phyloP scores from a whole-genome alignment of 2,113 vertebrate species.

The Oncorhynchus clarkii region DNA sequence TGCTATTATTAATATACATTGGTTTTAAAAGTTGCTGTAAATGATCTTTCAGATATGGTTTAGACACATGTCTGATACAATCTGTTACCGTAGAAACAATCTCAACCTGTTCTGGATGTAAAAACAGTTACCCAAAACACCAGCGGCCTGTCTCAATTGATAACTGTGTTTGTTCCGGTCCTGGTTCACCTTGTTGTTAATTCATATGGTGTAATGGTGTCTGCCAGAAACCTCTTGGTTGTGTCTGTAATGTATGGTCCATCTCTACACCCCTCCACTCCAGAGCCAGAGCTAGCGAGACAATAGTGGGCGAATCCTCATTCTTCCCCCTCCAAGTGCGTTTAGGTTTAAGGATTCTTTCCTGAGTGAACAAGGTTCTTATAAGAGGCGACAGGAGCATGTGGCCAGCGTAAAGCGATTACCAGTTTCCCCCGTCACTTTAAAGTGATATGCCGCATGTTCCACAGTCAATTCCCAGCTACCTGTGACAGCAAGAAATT shows the following conservation, averaged over 20 bases:
- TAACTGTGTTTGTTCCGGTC: too few relatives aligned
- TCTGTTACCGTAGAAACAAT: not conserved
- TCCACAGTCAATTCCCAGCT: constrained; percentile 61
- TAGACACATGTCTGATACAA: not conserved
- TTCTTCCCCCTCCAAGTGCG: constrained; percentile 41
- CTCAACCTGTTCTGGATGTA: not conserved
- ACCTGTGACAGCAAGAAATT: constrained; percentile 70
- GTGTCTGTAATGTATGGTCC: too few relatives aligned
- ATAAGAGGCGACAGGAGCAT: constrained; percentile 63
- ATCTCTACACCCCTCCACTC: not conserved
- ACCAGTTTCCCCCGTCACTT: constrained; percentile 65
- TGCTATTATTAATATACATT: too few relatives aligned
- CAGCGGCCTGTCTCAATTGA: not conserved
- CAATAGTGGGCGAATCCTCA: not conserved
- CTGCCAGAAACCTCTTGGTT: too few relatives aligned
- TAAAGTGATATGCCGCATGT: constrained; percentile 68
- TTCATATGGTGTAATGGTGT: too few relatives aligned
- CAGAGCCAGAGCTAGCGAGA: not conserved
- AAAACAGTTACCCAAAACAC: not conserved
- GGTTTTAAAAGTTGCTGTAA: not conserved
- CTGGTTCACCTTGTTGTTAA: too few relatives aligned
- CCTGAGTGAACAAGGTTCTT: constrained; percentile 68
- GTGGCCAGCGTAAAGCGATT: constrained; percentile 66
- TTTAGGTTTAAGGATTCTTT: constrained; percentile 63
- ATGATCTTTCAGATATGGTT: not conserved